Base-by-base conservation (phyloP, 2,113 vertebrate genomes). In the Zosterops pallidus region DNA sequence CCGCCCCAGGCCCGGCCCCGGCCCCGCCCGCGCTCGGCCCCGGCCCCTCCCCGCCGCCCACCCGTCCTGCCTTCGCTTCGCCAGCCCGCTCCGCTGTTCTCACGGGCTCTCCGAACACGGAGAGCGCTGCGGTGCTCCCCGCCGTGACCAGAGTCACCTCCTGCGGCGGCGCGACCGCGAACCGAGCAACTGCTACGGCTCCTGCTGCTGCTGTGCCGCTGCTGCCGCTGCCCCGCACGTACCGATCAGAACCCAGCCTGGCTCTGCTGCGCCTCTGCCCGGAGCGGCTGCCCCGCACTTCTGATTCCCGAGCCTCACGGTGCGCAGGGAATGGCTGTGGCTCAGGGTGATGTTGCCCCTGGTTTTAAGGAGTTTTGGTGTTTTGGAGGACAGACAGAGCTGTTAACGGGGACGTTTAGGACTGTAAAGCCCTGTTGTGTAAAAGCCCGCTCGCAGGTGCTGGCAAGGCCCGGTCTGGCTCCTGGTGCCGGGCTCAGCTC, bases 11-110 rank as follows among this genome's bases (percentile, higher is more conserved):
- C 11, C 23, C 37, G 37, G 37, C 37, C 37, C 37, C 37, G 37
- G 57, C n/a, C 8, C 83, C 52, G 42, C 70, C 70, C 29, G 49
- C 18, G 23, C 81, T 26, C 53, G 1, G 55, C 64, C 33, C 19
- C 42, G n/a, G 12, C 35, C 0, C 78, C 9, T 9, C 47, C 39
- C 33, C 28, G 9, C 33, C 44, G 29, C 55, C n/a, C n/a, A n/a
- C n/a, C n/a, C n/a, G n/a, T n/a, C n/a, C 19, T 12, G 53, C 22
- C 5, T 2, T 3, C 13, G 24, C 35, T 0, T 3, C 9, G 4
- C 26, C 26, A 3, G 0, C 10, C 0, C 37, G 23, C 33, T 7
- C 16, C 9, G 53, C 33, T n/a, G 2, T 47, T 49, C 63, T 55
- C 55, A 15, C 62, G 24, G 21, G 2, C 9, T 3, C 20, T 20